Evolutionary conservation across 2,888 invertebrate genomes (phyloP).

Genomic region (Megastigmus dorsalis): DNA sequence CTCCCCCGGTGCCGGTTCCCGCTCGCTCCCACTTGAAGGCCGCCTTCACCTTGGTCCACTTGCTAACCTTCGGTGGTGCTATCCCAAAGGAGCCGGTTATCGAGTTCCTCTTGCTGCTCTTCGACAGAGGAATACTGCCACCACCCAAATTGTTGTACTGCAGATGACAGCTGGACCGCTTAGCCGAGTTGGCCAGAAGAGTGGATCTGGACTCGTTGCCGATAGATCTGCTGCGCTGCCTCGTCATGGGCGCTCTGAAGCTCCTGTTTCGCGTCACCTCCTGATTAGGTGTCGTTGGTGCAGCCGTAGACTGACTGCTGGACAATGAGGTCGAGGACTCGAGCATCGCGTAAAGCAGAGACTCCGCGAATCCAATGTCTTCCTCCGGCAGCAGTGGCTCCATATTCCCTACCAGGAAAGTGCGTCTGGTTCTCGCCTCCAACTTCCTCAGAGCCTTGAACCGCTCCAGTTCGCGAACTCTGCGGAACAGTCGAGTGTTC

Average conservation of each 20-base stretch:
- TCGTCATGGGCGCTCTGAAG: slow-evolving; percentile 68
- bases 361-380: slow-evolving; percentile 79
- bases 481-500: slow-evolving; percentile 81
- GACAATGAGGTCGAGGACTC: slow-evolving; percentile 76
- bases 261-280: slow-evolving; percentile 59
- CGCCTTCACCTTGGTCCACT: slow-evolving; percentile 93
- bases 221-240: slow-evolving; percentile 79
- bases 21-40: slow-evolving; percentile 92
- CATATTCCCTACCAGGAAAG: slow-evolving; percentile 75
- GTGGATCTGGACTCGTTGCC: slow-evolving; percentile 76
- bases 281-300: neutral
- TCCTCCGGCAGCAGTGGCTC: slow-evolving; percentile 77
- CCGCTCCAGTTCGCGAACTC: slow-evolving; percentile 84
- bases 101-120: slow-evolving; percentile 46
- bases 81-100: slow-evolving; percentile 36
- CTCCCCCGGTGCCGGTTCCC: slow-evolving; percentile 72
- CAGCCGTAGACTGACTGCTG: slow-evolving; percentile 17
- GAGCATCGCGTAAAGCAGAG: slow-evolving; percentile 80
- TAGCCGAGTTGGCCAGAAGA: slow-evolving; percentile 12
- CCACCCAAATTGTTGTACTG: neutral
- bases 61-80: slow-evolving; percentile 81
- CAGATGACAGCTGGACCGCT: slow-evolving; percentile 29
- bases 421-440: neutral
- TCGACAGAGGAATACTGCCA: neutral
- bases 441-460: slow-evolving; percentile 78